These are phyloP conservation scores for Beris morrisii DNA, from an alignment of 2,888 invertebrate genomes.

Conservation along the genomic window DNA sequence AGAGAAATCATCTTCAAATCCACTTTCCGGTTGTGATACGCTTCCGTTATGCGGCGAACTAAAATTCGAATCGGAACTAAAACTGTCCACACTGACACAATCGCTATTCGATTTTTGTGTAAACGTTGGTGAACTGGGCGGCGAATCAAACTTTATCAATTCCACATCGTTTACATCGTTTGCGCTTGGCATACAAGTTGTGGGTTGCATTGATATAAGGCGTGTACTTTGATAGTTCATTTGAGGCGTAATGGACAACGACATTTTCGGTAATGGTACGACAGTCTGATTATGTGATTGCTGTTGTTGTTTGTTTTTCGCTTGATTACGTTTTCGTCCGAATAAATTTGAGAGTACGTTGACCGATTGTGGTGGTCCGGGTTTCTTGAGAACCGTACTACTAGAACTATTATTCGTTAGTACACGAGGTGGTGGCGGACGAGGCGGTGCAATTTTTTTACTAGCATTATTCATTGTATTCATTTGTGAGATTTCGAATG, in stretches of 20 bases:
- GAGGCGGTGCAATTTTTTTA: slow-evolving; percentile 53
- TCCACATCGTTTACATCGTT: slow-evolving; percentile 48
- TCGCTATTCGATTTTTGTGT: slow-evolving; percentile 75
- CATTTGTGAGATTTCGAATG: slow-evolving; percentile 43
- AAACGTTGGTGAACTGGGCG: slow-evolving; percentile 74
- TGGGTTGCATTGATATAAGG: background rate
- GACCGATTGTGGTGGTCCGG: slow-evolving; percentile 44
- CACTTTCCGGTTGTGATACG: slow-evolving; percentile 73
- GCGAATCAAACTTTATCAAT: slow-evolving; percentile 71
- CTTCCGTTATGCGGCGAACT: slow-evolving; percentile 62
- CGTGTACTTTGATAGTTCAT: slow-evolving; percentile 12
- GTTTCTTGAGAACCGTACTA: slow-evolving; percentile 35
- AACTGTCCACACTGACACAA: slow-evolving; percentile 74
- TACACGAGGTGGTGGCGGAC: slow-evolving; percentile 53
- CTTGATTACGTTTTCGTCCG: slow-evolving; percentile 39
- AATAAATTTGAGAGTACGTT: slow-evolving; percentile 53
- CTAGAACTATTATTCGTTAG: slow-evolving; percentile 42
- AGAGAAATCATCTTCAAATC: slow-evolving; percentile 79
- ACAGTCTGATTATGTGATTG: slow-evolving; percentile 8
- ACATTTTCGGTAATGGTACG: background rate
- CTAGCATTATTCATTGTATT: slow-evolving; percentile 35
- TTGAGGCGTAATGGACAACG: slow-evolving; percentile 6
- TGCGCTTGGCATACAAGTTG: background rate
- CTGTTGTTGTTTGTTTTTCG: slow-evolving; percentile 4
- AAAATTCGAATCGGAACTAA: slow-evolving; percentile 72